Conservation (phyloP, 2,113 vertebrate genomes). For the Mellivora capensis region DNA sequence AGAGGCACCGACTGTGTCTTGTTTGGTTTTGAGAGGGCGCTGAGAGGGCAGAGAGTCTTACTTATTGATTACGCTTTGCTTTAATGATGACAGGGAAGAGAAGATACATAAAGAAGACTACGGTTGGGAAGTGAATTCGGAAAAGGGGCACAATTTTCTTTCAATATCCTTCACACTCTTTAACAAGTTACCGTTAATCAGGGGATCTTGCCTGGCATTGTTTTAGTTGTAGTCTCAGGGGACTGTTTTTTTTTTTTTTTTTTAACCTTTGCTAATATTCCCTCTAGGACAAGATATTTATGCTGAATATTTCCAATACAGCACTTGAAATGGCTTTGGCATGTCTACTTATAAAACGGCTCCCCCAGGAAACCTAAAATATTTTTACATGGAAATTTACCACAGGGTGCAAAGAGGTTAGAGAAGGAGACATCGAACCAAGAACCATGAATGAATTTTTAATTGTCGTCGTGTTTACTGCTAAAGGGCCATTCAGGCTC, state of each 20-base stretch:
- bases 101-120: neutral
- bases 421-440: neutral
- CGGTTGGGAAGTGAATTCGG: neutral
- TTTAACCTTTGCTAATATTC: constrained; percentile 38
- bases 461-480: neutral
- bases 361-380: constrained; percentile 51
- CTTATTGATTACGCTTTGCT: neutral
- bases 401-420: neutral
- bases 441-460: neutral
- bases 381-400: constrained; percentile 68
- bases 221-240: constrained; percentile 58
- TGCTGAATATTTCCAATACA: constrained; percentile 66
- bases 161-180: neutral
- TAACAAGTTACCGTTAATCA: constrained; percentile 1
- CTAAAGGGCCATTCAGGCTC: neutral
- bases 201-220: neutral
- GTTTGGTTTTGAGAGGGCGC: neutral
- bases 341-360: constrained; percentile 6
- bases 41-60: neutral
- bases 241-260: neutral
- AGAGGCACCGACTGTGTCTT: neutral
- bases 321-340: constrained; percentile 50
- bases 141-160: neutral
- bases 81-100: neutral
- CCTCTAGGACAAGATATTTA: constrained; percentile 58